Percentiles rank a stretch among this genome's conserved stretches.
These are phyloP conservation scores for Propithecus coquereli DNA, from an alignment of 2,113 vertebrate genomes.

Conservation along the genomic window DNA sequence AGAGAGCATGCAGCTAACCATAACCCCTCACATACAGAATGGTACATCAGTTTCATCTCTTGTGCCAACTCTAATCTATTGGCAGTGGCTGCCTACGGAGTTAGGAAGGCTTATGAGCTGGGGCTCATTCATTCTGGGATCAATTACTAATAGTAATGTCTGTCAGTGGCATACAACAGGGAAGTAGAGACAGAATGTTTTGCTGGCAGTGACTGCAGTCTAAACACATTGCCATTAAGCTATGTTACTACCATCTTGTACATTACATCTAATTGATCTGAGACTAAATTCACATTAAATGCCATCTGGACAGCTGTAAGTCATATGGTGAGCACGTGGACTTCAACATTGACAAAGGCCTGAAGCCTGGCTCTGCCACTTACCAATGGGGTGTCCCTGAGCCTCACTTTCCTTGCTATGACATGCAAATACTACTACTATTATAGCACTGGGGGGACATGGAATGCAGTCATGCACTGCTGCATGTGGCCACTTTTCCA, in stretches of 20 bases:
- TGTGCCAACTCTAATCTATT: neutral
- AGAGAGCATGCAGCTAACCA: neutral
- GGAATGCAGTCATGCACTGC: neutral
- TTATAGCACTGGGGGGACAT: neutral
- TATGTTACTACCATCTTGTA: neutral
- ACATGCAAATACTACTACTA: neutral
- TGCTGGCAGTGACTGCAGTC: neutral
- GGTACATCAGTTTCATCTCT: neutral
- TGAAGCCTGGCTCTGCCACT: neutral
- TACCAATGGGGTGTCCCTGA: neutral
- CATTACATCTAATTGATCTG: neutral
- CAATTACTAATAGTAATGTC: neutral
- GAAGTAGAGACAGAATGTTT: neutral
- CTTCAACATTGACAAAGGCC: neutral
- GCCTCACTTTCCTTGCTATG: neutral
- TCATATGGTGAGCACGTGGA: neutral
- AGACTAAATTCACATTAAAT: neutral
- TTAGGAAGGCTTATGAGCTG: neutral
- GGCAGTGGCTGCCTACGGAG: neutral
- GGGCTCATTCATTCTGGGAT: neutral
- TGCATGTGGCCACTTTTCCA: neutral
- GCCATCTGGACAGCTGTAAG: neutral
- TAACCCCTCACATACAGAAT: neutral
- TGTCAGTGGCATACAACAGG: neutral
- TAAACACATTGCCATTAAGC: neutral